phyloP scores from a whole-genome alignment of 2,113 vertebrate species.

The Dipodomys merriami region DNA sequence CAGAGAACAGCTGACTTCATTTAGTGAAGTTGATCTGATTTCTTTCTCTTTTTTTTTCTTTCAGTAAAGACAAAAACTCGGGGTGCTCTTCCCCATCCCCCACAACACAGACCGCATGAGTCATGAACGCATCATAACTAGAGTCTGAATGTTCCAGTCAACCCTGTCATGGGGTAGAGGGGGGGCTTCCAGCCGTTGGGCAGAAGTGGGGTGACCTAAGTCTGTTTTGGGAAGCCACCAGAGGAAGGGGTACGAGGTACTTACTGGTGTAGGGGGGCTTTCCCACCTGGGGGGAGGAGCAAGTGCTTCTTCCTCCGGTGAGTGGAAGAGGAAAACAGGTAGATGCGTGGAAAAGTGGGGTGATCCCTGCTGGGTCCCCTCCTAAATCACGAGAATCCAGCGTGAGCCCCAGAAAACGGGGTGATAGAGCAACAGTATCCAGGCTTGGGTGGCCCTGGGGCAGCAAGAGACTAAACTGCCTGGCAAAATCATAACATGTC shows the following conservation, averaged over 20 bases:
- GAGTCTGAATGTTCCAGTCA: accelerated
- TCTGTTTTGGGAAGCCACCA: neutral
- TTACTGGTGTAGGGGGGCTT: neutral
- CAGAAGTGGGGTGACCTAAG: accelerated
- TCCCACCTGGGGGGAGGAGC: neutral
- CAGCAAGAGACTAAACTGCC: too few species aligned
- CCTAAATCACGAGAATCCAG: neutral
- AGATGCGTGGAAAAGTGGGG: neutral
- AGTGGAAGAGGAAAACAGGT: neutral
- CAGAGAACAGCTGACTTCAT: too few species aligned
- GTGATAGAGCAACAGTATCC: neutral
- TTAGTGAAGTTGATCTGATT: neutral
- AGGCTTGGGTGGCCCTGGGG: neutral
- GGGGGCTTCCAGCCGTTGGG: too few species aligned
- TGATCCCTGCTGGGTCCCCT: accelerated
- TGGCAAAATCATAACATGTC: neutral
- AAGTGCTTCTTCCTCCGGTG: slow-evolving; percentile 23
- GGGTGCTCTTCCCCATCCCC: neutral
- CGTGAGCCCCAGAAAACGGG: accelerated
- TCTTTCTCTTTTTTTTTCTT: neutral
- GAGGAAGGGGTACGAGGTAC: neutral
- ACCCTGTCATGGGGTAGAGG: neutral
- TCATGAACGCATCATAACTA: accelerated
- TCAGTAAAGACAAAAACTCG: neutral
- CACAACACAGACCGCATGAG: accelerated